Percentiles rank a stretch among this genome's conserved stretches.
phyloP scores from a whole-genome alignment of 2,113 vertebrate genomes.

The Pica pica region DNA sequence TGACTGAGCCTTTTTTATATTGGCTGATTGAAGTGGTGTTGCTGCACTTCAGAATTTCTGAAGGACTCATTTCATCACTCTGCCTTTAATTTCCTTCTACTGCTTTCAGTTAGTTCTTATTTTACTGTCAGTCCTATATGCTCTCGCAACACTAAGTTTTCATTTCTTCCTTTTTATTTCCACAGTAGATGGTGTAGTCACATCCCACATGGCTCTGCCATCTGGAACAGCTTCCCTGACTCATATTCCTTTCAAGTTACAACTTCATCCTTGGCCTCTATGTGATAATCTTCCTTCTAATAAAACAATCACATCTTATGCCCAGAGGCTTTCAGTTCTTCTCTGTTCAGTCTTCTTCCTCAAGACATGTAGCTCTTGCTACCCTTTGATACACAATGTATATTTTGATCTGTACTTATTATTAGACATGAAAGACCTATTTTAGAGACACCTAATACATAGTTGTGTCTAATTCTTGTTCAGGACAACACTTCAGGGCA shows the following conservation, averaged over 20 bases:
- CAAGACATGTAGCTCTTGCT: background rate
- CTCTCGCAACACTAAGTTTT: background rate
- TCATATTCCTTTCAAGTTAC: constrained; percentile 31
- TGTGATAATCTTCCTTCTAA: constrained; percentile 27
- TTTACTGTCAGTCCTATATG: background rate
- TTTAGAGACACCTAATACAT: background rate
- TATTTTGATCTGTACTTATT: background rate
- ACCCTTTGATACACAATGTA: background rate
- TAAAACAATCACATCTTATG: background rate
- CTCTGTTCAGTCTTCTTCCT: background rate
- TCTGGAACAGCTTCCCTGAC: constrained; percentile 46
- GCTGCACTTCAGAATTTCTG: background rate
- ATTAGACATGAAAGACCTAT: background rate
- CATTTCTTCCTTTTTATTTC: constrained; percentile 27
- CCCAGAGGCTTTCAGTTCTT: constrained; percentile 17
- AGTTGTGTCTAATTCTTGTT: background rate
- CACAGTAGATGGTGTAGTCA: constrained; percentile 8
- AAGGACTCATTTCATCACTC: background rate
- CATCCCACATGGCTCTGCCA: constrained; percentile 28
- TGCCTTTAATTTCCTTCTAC: background rate
- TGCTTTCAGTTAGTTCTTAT: background rate
- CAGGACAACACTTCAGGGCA: background rate
- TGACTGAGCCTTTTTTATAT: background rate
- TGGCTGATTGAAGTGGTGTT: background rate
- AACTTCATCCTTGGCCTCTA: constrained; percentile 15